Conservation (phyloP, 1,140 invertebrate genomes). For the Euwallacea similis region DNA sequence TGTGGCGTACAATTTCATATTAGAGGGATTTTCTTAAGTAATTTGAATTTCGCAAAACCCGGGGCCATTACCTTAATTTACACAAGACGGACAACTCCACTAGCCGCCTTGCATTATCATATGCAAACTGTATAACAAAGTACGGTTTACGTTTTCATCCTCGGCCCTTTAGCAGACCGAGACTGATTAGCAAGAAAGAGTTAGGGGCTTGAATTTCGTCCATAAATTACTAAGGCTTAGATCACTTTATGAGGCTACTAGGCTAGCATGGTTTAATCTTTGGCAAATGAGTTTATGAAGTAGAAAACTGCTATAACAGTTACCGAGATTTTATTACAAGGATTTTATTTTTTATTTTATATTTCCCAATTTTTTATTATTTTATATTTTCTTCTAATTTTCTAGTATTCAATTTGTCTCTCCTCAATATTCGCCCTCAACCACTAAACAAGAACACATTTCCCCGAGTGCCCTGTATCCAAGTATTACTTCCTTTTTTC, state of each 20-base stretch:
- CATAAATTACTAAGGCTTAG: conserved; percentile 33
- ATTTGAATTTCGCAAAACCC: conserved; percentile 19
- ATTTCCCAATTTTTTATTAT: too few relatives aligned
- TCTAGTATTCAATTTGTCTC: too few relatives aligned
- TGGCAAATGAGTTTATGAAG: conserved; percentile 5
- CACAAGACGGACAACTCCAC: conserved; percentile 30
- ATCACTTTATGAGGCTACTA: conserved; percentile 26
- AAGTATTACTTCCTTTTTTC: too few relatives aligned
- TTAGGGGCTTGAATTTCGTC: conserved; percentile 29
- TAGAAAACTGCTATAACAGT: background rate
- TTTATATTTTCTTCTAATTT: too few relatives aligned
- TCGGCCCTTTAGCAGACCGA: conserved; percentile 1
- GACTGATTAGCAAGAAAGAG: conserved; percentile 35
- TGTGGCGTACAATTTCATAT: conserved; percentile 11
- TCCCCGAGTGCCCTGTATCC: too few relatives aligned
- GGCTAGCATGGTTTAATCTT: conserved; percentile 1
- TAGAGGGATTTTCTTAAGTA: conserved; percentile 15
- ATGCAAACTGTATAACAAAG: conserved; percentile 31
- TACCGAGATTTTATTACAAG: background rate
- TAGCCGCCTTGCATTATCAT: conserved; percentile 29
- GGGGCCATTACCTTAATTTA: conserved; percentile 27
- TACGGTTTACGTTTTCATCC: conserved; percentile 23
- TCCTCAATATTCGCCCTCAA: too few relatives aligned
- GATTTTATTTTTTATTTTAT: too few relatives aligned
- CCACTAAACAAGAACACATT: too few relatives aligned